Evolutionary conservation across 2,888 invertebrate genomes (phyloP).

Genomic region (Lamellibrachia columna): DNA sequence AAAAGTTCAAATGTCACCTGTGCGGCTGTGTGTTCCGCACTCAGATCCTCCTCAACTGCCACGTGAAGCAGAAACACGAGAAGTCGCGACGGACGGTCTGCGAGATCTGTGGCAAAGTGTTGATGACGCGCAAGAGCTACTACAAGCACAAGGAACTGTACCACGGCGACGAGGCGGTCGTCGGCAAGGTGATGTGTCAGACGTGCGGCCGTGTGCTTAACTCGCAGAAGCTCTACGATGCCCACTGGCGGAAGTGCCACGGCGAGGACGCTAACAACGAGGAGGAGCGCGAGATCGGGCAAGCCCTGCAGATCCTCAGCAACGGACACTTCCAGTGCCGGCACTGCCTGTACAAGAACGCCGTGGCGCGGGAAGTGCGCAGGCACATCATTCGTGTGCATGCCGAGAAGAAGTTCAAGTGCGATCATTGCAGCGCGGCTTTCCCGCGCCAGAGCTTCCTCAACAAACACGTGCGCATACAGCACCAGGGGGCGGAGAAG

Average conservation of each 20-base stretch:
- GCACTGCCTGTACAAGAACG: constrained; percentile 22
- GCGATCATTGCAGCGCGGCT: constrained; percentile 25
- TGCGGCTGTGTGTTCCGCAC: constrained; percentile 21
- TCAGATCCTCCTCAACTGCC: constrained; percentile 26
- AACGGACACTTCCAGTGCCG: constrained; percentile 23
- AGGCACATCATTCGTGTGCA: constrained; percentile 29
- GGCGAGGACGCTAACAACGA: not conserved
- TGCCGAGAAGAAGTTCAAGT: constrained; percentile 19
- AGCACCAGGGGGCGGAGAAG: constrained; percentile 22
- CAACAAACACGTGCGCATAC: constrained; percentile 7
- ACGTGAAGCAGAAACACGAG: constrained; percentile 27
- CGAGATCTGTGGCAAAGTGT: constrained; percentile 24
- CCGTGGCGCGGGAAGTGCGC: constrained; percentile 22
- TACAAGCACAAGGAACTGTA: constrained; percentile 1
- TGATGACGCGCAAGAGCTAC: constrained; percentile 7
- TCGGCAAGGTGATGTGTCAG: constrained; percentile 23
- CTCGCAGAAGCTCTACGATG: constrained; percentile 17
- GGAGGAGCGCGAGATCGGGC: constrained; percentile 21
- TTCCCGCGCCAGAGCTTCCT: constrained; percentile 24
- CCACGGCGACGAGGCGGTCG: not conserved
- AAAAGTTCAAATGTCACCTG: constrained; percentile 17
- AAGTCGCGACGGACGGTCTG: constrained; percentile 11
- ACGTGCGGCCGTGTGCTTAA: constrained; percentile 23
- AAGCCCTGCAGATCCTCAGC: constrained; percentile 17
- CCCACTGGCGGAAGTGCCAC: constrained; percentile 26